These are phyloP conservation scores for Nicator chloris DNA, from an alignment of 2,113 vertebrate species.

Conservation along the genomic window DNA sequence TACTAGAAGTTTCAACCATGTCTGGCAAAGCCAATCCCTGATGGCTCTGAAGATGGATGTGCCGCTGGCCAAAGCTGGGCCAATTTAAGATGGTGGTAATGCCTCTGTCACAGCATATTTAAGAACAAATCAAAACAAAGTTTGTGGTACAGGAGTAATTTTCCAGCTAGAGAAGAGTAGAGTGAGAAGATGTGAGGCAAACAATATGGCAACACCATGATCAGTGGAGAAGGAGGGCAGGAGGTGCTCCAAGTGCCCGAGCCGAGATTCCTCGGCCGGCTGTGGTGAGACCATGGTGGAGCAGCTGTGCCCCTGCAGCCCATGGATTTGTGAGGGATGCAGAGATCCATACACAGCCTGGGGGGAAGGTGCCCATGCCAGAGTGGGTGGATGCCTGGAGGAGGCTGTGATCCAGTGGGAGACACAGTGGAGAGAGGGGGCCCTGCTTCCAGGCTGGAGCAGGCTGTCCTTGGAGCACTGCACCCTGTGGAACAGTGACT, in stretches of 20 bases:
- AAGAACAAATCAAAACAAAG: background rate
- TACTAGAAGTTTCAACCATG: background rate
- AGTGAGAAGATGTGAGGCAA: background rate
- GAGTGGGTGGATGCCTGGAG: accelerated
- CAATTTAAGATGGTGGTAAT: background rate
- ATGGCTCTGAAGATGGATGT: background rate
- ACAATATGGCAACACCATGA: too few species aligned
- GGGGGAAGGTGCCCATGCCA: accelerated
- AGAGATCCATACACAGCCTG: too few species aligned
- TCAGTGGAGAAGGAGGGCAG: background rate
- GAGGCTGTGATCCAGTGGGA: background rate
- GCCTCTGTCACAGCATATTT: background rate
- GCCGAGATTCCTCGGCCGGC: accelerated
- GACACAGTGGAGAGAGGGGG: accelerated
- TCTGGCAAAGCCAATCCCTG: background rate
- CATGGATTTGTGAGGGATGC: background rate
- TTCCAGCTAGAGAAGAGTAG: background rate
- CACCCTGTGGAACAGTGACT: too few species aligned
- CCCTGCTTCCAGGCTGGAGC: background rate
- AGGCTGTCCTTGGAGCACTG: background rate
- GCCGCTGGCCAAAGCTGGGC: background rate
- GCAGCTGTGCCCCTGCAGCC: too few species aligned
- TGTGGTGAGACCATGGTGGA: too few species aligned
- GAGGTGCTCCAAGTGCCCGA: accelerated
- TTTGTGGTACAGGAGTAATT: background rate